Conservation (phyloP, 2,113 vertebrate genomes). For the Ictalurus furcatus region DNA sequence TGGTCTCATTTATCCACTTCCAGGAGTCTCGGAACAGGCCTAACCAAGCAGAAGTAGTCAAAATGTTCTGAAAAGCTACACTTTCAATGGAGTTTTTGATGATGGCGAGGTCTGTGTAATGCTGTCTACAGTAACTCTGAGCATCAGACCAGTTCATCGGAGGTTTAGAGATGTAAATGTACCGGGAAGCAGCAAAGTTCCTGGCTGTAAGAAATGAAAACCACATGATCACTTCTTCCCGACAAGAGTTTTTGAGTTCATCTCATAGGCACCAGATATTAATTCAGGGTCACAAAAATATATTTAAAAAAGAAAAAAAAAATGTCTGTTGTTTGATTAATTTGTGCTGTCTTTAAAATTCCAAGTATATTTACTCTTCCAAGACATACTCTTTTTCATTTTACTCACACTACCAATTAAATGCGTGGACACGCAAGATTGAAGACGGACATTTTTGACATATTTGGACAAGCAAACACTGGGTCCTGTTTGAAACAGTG, state of each 20-base stretch:
- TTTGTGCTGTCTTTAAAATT: too few species aligned
- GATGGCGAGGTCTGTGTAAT: constrained; percentile 32
- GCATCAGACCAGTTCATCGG: not conserved
- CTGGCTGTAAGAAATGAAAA: constrained; percentile 24
- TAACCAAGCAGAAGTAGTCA: not conserved
- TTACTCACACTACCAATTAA: too few species aligned
- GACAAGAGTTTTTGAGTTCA: not conserved
- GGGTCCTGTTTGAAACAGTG: too few species aligned
- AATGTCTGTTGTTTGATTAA: too few species aligned
- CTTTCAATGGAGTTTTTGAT: not conserved
- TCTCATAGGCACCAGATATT: not conserved
- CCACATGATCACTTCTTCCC: too few species aligned
- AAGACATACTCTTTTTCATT: too few species aligned
- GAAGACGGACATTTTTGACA: too few species aligned
- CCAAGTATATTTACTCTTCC: too few species aligned
- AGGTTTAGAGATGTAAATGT: not conserved
- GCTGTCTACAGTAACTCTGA: constrained; percentile 10
- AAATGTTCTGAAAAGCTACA: rapidly evolving
- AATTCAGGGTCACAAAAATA: not conserved
- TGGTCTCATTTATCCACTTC: constrained; percentile 40
- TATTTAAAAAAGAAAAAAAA: too few species aligned
- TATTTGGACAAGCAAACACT: too few species aligned
- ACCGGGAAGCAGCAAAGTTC: not conserved
- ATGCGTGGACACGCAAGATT: too few species aligned
- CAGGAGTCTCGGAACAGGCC: constrained; percentile 22